Conservation (phyloP, 1,140 invertebrate species). For the Nilaparvata lugens region DNA sequence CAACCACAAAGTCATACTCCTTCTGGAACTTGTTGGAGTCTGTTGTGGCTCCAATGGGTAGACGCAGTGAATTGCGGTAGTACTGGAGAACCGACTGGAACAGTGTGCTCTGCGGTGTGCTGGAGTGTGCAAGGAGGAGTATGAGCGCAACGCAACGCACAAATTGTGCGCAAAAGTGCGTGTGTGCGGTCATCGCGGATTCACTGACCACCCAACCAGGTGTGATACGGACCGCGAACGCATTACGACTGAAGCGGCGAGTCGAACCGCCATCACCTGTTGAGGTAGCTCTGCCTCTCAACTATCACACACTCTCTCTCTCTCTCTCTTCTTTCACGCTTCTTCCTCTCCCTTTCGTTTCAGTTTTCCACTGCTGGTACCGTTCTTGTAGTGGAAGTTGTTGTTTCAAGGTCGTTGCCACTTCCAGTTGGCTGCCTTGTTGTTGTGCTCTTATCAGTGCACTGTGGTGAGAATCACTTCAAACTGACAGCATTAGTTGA, state of each 20-base stretch:
- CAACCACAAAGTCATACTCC: constrained; percentile 33
- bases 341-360: no score
- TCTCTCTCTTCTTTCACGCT: no score
- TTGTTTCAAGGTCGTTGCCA: no score
- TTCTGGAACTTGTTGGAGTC: constrained; percentile 20
- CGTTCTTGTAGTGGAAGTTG: no score
- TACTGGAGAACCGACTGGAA: constrained; percentile 21
- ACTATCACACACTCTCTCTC: no score
- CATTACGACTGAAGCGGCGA: not conserved
- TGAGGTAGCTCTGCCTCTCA: no score
- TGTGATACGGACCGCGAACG: not conserved
- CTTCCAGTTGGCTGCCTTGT: no score
- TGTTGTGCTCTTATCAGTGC: no score
- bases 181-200: not conserved
- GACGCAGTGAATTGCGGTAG: constrained; percentile 20
- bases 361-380: no score
- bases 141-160: not conserved
- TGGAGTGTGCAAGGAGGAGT: not conserved
- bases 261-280: not conserved
- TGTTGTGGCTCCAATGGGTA: constrained; percentile 13
- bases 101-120: constrained; percentile 3
- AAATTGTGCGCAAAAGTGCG: not conserved
- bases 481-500: no score
- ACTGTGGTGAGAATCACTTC: no score
- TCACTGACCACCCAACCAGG: not conserved